phyloP scores from a whole-genome alignment of 2,888 invertebrate genomes.

The Arrhopalites spinosus region DNA sequence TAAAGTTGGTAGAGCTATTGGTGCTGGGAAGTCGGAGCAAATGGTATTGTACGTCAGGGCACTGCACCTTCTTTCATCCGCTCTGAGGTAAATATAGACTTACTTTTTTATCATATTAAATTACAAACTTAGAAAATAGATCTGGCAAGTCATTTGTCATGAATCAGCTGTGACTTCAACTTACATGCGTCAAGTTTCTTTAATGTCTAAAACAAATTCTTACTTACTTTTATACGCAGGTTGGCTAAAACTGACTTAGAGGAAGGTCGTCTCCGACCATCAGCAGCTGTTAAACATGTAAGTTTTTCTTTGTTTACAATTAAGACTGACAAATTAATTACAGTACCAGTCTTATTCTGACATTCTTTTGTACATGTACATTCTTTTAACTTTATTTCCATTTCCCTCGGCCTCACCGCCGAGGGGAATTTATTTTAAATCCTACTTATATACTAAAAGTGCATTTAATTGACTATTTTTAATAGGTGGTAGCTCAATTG shows the following conservation, averaged over 20 bases:
- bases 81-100: constrained; percentile 68
- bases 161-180: no score
- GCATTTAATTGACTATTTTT: constrained; percentile 10
- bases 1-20: constrained; percentile 46
- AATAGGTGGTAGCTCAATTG: constrained; percentile 54
- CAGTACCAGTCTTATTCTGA: not conserved
- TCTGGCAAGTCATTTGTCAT: no score
- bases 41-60: constrained; percentile 87
- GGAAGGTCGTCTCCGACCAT: constrained; percentile 83
- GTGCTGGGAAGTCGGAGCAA: constrained; percentile 68
- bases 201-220: not conserved
- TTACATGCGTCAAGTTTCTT: no score
- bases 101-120: no score
- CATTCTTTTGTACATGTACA: not conserved
- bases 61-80: constrained; percentile 92
- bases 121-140: no score
- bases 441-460: constrained; percentile 8
- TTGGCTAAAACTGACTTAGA: constrained; percentile 86
- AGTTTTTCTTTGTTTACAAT: constrained; percentile 57
- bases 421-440: no score
- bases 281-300: constrained; percentile 89
- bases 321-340: not conserved
- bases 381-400: not conserved
- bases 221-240: no score
- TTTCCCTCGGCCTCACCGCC: no score